phyloP scores from a whole-genome alignment of 2,888 invertebrate species.

The Apodemia zela region DNA sequence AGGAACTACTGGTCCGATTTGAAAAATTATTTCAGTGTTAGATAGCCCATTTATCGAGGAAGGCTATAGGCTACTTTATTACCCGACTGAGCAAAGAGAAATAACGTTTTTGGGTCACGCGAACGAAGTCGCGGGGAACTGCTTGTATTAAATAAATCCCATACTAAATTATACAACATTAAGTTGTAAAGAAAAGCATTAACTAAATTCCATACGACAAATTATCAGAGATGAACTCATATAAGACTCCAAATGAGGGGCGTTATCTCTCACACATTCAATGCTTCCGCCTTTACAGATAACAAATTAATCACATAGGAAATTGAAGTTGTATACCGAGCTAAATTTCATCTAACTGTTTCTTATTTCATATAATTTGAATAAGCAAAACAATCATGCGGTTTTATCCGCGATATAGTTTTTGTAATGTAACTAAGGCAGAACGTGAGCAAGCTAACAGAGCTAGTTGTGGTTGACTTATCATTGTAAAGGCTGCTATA shows the following conservation, averaged over 20 bases:
- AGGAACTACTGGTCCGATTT: no score
- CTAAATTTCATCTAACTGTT: slow-evolving; percentile 2
- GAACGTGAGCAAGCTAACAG: slow-evolving; percentile 58
- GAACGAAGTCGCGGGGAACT: no score
- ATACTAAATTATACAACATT: neutral
- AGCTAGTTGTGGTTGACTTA: slow-evolving; percentile 45
- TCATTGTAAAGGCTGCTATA: slow-evolving; percentile 18
- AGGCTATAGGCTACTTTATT: no score
- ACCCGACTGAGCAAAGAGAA: no score
- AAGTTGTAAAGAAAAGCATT: neutral
- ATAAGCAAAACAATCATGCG: slow-evolving; percentile 48
- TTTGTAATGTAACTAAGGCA: slow-evolving; percentile 56
- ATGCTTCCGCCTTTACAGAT: neutral
- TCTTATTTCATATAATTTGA: slow-evolving; percentile 16
- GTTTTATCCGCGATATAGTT: slow-evolving; percentile 60
- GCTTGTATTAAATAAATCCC: neutral
- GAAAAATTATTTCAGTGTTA: no score
- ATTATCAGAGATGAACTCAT: neutral
- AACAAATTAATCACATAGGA: slow-evolving; percentile 8
- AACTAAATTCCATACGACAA: slow-evolving; percentile 7
- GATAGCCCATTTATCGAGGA: no score
- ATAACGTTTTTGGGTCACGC: no score
- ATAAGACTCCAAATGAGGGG: neutral
- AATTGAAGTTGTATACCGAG: neutral
- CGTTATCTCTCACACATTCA: slow-evolving; percentile 9